Evolutionary conservation across 1,140 invertebrate genomes (phyloP), one percentile per base, ranked within the genome.

Genomic region (Elysia chlorotica): DNA sequence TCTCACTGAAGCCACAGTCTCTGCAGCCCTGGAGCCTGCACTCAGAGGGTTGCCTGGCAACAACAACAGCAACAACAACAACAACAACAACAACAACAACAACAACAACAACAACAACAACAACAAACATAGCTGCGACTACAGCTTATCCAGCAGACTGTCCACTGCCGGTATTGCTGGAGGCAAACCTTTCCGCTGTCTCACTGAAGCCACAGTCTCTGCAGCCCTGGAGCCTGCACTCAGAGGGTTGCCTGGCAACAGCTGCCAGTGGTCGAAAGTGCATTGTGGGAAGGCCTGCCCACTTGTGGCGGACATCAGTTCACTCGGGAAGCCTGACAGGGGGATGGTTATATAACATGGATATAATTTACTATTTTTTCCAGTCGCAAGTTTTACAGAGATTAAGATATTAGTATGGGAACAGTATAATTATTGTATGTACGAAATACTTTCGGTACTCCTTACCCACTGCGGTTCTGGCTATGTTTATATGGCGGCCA

Each of bases 211-310:
- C 65, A 98, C 95, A 83, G 99, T 92, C 80, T 82, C 85, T 89
- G 90, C 94, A 74, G 97, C 95, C 88, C 93, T 94, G 85, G 91
- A 91, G 74, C 89, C 89, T 33, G 89, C 62, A 79, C 98, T 96
- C 82, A 92, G 89, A 72, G 98, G 97, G 88, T 99, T 96, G 83
- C 97, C 97, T 76, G 96, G 96, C 83, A 99, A 90, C 68, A 99
- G 89, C 89, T 99, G 97, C 98, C 98, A 99, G 88, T 99, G 98
- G 88, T 99, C 98, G 88, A 99, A 99, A 78, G 99, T 96, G 89
- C 97, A 99, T 89, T 99, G 98, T 84, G 98, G 98, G 94, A 99
- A 99, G 79, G 98, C 98, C 89, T 99, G 97, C 61, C 98, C 98
- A 79, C 97, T 96, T 73, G 98, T 99, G 88, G 97, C 97, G 83